Evolutionary conservation across 2,797 vertebrate genomes (phyloP).

Genomic region (Rhabdophis nuchalis): DNA sequence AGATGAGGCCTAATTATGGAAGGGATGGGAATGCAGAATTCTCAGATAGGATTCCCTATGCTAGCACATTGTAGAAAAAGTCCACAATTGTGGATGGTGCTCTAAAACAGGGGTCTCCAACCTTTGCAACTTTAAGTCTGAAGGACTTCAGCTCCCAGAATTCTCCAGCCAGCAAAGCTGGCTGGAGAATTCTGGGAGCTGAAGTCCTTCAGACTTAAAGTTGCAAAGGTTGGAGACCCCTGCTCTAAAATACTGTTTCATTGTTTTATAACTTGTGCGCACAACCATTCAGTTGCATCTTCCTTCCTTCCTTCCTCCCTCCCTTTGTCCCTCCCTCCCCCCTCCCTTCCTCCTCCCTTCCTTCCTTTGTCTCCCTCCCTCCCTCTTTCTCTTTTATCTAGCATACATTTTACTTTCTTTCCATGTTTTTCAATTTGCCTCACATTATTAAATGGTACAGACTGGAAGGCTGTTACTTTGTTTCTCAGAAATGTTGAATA

Average conservation of each 20-base stretch:
- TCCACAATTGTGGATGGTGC: neutral
- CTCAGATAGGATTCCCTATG: neutral
- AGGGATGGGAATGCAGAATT: neutral
- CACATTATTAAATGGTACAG: constrained; percentile 12
- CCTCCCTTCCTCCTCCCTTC: too few relatives aligned
- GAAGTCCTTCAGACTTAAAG: too few relatives aligned
- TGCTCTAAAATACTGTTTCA: too few relatives aligned
- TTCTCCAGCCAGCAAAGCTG: too few relatives aligned
- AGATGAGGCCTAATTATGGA: neutral
- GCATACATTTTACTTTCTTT: neutral
- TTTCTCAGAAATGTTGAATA: constrained; percentile 47
- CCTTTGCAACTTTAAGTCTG: too few relatives aligned
- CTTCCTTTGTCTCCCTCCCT: too few relatives aligned
- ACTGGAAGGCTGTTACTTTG: neutral
- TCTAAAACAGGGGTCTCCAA: too few relatives aligned
- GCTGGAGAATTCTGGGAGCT: too few relatives aligned
- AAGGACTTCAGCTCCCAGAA: too few relatives aligned
- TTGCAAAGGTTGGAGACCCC: too few relatives aligned
- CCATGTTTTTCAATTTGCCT: neutral
- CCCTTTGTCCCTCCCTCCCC: rapidly evolving
- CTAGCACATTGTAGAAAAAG: neutral
- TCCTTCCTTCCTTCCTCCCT: neutral
- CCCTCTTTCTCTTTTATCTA: neutral
- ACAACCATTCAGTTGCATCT: neutral
- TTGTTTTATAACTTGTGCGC: neutral